phyloP scores from a whole-genome alignment of 2,797 vertebrate genomes.

The Pyrocephalus nanus region DNA sequence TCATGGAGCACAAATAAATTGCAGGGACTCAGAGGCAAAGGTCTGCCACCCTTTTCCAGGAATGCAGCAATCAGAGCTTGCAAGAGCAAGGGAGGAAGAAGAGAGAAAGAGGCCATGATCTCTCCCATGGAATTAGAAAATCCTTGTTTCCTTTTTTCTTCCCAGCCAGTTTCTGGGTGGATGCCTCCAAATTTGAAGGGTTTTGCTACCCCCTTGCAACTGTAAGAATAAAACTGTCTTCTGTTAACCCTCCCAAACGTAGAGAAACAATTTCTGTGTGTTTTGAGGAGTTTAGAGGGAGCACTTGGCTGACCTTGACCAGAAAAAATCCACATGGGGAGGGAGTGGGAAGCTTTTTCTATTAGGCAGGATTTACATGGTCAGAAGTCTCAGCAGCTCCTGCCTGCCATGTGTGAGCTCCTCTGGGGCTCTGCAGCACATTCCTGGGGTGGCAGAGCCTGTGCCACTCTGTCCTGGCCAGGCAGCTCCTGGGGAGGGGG shows the following conservation, averaged over 20 bases:
- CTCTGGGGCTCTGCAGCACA: background rate
- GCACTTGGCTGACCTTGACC: background rate
- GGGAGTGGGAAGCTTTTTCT: background rate
- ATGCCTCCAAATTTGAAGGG: background rate
- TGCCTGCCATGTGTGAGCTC: background rate
- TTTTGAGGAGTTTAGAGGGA: background rate
- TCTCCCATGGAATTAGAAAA: background rate
- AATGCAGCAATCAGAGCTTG: background rate
- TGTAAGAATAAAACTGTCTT: background rate
- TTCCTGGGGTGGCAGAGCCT: background rate
- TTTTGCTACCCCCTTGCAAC: background rate
- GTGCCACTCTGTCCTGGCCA: background rate
- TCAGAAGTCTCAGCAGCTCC: background rate
- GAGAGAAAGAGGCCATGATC: background rate
- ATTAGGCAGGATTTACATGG: background rate
- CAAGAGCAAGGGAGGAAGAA: background rate
- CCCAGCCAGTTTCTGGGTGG: background rate
- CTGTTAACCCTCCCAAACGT: background rate
- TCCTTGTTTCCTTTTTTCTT: background rate
- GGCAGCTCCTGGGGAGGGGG: background rate
- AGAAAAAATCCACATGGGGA: background rate
- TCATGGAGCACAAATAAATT: background rate
- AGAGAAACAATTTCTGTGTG: background rate
- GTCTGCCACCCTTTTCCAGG: background rate
- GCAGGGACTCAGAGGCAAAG: background rate